Evolutionary conservation across 2,888 invertebrate genomes (phyloP).

Genomic region (Chrysotoxum bicinctum): DNA sequence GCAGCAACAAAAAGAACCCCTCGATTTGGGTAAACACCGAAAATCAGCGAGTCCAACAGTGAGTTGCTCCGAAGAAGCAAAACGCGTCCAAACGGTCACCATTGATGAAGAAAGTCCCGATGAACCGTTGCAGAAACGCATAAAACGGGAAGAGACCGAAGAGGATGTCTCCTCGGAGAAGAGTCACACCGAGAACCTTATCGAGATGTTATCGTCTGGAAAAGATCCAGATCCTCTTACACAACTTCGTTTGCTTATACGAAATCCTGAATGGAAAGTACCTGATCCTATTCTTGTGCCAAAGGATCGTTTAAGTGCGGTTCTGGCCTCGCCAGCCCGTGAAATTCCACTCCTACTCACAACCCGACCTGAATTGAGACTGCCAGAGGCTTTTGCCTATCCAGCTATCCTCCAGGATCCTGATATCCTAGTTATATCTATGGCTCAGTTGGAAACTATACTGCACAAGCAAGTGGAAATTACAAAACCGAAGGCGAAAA

Average conservation of each 20-base stretch:
- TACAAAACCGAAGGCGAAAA: slow-evolving; percentile 76
- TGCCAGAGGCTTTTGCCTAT: slow-evolving; percentile 88
- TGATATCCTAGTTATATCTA: slow-evolving; percentile 89
- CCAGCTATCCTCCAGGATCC: slow-evolving; percentile 89
- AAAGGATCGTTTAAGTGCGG: slow-evolving; percentile 87
- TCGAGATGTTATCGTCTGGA: slow-evolving; percentile 81
- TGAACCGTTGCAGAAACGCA: slow-evolving; percentile 83
- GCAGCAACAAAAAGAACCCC: slow-evolving; percentile 86
- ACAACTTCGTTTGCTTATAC: slow-evolving; percentile 87
- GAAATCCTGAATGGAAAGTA: slow-evolving; percentile 86
- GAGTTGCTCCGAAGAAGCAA: slow-evolving; percentile 88
- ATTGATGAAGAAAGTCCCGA: slow-evolving; percentile 78
- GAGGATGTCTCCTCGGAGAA: slow-evolving; percentile 80
- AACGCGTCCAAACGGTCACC: slow-evolving; percentile 82
- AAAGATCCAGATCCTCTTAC: slow-evolving; percentile 86
- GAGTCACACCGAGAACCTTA: slow-evolving; percentile 78
- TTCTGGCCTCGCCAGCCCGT: slow-evolving; percentile 87
- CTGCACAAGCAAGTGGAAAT: slow-evolving; percentile 83
- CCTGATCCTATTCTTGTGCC: slow-evolving; percentile 92
- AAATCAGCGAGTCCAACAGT: slow-evolving; percentile 88
- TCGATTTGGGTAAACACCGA: slow-evolving; percentile 86
- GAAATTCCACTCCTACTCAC: slow-evolving; percentile 90
- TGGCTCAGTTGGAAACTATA: slow-evolving; percentile 87
- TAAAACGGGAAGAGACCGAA: slow-evolving; percentile 82
- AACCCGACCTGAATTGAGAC: slow-evolving; percentile 87